phyloP scores from a whole-genome alignment of 2,888 invertebrate species.

The Lasioglossum villosulum region DNA sequence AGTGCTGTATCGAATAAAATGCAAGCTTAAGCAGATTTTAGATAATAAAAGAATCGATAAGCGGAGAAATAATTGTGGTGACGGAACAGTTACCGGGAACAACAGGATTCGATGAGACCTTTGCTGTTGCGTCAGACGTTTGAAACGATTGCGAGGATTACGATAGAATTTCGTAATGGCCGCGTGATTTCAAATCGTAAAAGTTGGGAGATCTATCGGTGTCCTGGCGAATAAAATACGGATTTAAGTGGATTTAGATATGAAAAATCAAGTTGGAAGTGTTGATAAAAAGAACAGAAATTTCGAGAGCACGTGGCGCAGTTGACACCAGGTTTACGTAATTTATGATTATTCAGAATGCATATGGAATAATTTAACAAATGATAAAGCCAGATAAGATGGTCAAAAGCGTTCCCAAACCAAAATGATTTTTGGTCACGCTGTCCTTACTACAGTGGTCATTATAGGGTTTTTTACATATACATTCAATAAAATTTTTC shows the following conservation, averaged over 20 bases:
- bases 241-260: background rate
- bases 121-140: background rate
- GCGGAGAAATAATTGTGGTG: background rate
- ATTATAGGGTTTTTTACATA: too few relatives aligned
- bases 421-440: too few relatives aligned
- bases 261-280: background rate
- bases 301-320: too few relatives aligned
- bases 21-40: background rate
- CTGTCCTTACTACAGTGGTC: too few relatives aligned
- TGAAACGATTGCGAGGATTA: background rate
- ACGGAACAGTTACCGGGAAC: background rate
- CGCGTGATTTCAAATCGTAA: background rate
- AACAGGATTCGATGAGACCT: background rate
- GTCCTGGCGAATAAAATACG: background rate
- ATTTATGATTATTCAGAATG: background rate
- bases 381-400: too few relatives aligned
- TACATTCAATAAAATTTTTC: too few relatives aligned
- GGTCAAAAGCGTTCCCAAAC: too few relatives aligned
- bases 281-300: too few relatives aligned
- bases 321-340: too few relatives aligned
- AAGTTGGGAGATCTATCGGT: background rate
- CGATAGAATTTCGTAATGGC: background rate
- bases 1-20: slow-evolving; percentile 5
- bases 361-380: background rate
- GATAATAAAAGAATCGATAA: background rate